A percentile compares a stretch with the other conserved stretches of the same genome.
Evolutionary conservation across 1,140 invertebrate species (phyloP).

Genomic region (Adoxophyes honmai): DNA sequence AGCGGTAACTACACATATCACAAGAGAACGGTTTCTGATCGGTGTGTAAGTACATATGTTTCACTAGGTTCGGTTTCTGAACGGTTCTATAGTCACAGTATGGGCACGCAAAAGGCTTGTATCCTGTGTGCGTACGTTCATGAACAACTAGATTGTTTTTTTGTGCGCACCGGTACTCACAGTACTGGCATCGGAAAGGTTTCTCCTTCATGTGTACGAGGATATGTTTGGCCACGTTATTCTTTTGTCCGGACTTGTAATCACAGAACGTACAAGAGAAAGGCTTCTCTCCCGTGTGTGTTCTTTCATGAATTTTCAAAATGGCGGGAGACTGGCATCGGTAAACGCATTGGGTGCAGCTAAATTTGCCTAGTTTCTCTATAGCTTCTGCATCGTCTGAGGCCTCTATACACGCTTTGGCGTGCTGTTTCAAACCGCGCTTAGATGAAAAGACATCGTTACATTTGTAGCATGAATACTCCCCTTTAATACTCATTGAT

Average conservation of each 20-base stretch:
- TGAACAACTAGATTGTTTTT: slow-evolving; percentile 77
- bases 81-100: slow-evolving; percentile 80
- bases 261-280: slow-evolving; percentile 83
- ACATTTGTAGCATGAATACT: slow-evolving; percentile 63
- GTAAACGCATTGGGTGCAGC: slow-evolving; percentile 65
- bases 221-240: slow-evolving; percentile 86
- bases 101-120: slow-evolving; percentile 80
- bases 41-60: slow-evolving; percentile 82
- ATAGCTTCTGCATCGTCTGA: slow-evolving; percentile 25
- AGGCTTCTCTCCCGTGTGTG: slow-evolving; percentile 79
- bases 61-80: slow-evolving; percentile 78
- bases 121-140: slow-evolving; percentile 80
- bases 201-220: slow-evolving; percentile 87
- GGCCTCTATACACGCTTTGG: slow-evolving; percentile 42
- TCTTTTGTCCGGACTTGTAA: slow-evolving; percentile 86
- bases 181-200: slow-evolving; percentile 84
- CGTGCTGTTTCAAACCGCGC: slow-evolving; percentile 55
- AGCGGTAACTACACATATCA: slow-evolving; percentile 78
- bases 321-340: slow-evolving; percentile 77
- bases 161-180: slow-evolving; percentile 84
- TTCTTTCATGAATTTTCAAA: slow-evolving; percentile 83
- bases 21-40: slow-evolving; percentile 81
- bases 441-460: slow-evolving; percentile 57
- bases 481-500: slow-evolving; percentile 56
- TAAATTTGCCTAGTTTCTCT: slow-evolving; percentile 62